Conservation (phyloP, 2,113 vertebrate genomes). For the Ceyx cyanopectus region DNA sequence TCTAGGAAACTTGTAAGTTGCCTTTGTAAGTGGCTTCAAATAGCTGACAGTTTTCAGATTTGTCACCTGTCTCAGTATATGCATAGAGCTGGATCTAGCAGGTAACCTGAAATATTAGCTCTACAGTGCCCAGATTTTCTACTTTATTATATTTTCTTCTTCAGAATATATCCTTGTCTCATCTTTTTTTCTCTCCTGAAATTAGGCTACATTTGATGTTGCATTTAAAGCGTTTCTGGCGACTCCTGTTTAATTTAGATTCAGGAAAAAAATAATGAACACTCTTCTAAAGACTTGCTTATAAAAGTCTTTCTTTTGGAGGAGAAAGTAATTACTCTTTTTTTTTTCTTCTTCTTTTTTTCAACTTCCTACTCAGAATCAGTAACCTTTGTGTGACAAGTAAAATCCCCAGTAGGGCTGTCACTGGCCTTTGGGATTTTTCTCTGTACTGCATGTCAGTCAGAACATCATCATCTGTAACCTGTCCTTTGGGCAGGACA, state of each 20-base stretch:
- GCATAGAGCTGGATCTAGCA: background rate
- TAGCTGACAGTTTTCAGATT: background rate
- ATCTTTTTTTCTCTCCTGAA: background rate
- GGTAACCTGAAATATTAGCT: background rate
- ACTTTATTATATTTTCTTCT: background rate
- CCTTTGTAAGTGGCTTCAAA: background rate
- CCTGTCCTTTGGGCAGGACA: background rate
- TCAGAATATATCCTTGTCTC: background rate
- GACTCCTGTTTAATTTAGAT: background rate
- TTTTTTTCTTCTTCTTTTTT: background rate
- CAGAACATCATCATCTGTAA: background rate
- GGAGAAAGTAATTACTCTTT: background rate
- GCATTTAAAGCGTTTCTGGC: background rate
- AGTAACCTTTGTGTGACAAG: background rate
- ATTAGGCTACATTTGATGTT: background rate
- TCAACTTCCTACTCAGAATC: background rate
- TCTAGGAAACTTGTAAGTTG: background rate
- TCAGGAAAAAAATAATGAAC: background rate
- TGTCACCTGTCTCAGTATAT: background rate
- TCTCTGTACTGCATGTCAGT: background rate
- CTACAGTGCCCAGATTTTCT: background rate
- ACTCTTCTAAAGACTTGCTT: background rate
- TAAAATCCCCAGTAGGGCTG: background rate
- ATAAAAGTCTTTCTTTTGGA: background rate
- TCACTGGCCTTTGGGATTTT: conserved; percentile 8